Conservation (phyloP, 2,888 invertebrate genomes). For the Litoditis marina region DNA sequence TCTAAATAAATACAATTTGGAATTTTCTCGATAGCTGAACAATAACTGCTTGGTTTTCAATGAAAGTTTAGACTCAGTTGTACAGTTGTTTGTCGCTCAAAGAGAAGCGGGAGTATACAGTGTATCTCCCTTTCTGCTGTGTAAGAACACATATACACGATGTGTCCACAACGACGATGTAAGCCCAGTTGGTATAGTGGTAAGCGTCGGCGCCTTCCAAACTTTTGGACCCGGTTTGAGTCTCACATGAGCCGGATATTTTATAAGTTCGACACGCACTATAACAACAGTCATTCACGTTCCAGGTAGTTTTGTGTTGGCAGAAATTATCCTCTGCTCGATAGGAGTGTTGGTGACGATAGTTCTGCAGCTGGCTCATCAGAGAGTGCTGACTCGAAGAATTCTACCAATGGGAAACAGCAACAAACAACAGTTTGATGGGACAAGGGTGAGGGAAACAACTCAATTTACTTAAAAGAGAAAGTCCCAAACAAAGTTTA, state of each 20-base stretch:
- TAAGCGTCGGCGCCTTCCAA: no score
- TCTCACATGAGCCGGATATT: no score
- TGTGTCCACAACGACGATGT: no score
- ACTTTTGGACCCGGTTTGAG: no score
- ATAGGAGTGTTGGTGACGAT: constrained; percentile 11
- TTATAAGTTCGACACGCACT: no score
- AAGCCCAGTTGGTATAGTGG: no score
- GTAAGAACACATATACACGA: no score
- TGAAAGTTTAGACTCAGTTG: no score
- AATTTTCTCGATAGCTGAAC: background rate
- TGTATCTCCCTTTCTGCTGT: no score
- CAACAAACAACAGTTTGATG: background rate
- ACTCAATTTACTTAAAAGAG: background rate
- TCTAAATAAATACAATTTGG: background rate
- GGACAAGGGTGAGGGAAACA: background rate
- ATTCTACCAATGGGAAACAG: constrained; percentile 1
- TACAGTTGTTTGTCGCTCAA: no score
- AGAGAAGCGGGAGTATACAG: no score
- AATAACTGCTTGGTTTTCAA: background rate
- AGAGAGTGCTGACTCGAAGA: constrained; percentile 11
- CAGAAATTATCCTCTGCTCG: constrained; percentile 11
- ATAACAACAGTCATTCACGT: background rate
- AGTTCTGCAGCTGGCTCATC: constrained; percentile 8
- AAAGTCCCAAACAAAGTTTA: background rate
- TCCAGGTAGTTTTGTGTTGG: constrained; percentile 14